phyloP scores from a whole-genome alignment of 2,888 invertebrate species.

The Elegia similella region DNA sequence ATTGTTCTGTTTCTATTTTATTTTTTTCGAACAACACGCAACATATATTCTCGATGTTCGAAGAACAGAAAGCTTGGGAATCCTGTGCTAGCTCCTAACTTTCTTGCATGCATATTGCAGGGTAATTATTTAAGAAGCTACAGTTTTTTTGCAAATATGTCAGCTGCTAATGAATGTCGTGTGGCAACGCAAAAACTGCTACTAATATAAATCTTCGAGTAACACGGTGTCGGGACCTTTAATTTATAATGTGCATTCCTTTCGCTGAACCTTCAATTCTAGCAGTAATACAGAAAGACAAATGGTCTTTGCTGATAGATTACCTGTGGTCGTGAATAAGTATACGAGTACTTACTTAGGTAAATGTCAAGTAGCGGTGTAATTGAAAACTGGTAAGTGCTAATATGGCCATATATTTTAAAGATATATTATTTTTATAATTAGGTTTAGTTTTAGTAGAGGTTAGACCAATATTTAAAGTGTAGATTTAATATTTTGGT shows the following conservation, averaged over 20 bases:
- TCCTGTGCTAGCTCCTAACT: neutral
- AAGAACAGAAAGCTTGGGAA: neutral
- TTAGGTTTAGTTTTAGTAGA: too few relatives aligned
- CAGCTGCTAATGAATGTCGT: slow-evolving; percentile 63
- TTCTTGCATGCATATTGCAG: slow-evolving; percentile 5
- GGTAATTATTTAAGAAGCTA: slow-evolving; percentile 22
- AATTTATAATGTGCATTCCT: slow-evolving; percentile 71
- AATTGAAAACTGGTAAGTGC: slow-evolving; percentile 29
- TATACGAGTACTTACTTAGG: neutral
- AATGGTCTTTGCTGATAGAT: slow-evolving; percentile 8
- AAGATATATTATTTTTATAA: too few relatives aligned
- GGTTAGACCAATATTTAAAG: too few relatives aligned
- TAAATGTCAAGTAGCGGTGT: slow-evolving; percentile 10
- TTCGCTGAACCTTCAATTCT: slow-evolving; percentile 45
- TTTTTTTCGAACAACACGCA: too few relatives aligned
- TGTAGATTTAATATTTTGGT: too few relatives aligned
- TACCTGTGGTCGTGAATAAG: neutral
- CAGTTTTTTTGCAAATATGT: slow-evolving; percentile 33
- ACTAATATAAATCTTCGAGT: slow-evolving; percentile 64
- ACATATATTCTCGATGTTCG: too few relatives aligned
- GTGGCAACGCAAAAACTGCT: slow-evolving; percentile 65
- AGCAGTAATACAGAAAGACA: slow-evolving; percentile 16
- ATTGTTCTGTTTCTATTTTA: too few relatives aligned
- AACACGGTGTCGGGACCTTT: slow-evolving; percentile 59
- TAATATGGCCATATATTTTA: too few relatives aligned